Percentiles rank a stretch among this genome's conserved stretches.
Evolutionary conservation across 2,888 invertebrate genomes (phyloP).

Genomic region (Agonopterix heracliana): DNA sequence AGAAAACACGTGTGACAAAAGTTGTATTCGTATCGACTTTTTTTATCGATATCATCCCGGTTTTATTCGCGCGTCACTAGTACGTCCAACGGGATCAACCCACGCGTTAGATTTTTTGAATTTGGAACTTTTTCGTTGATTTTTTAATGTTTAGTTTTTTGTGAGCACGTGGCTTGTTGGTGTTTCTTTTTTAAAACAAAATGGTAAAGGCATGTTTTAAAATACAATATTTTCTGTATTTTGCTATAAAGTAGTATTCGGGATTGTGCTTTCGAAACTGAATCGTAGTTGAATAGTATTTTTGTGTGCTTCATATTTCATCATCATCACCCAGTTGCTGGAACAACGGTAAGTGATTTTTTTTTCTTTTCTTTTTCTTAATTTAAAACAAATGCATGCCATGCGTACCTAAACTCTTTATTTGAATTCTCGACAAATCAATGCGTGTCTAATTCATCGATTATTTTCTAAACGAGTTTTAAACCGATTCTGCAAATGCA

Average conservation of each 20-base stretch:
- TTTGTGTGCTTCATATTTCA: neutral
- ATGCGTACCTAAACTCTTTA: neutral
- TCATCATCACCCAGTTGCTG: neutral
- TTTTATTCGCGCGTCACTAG: constrained; percentile 23
- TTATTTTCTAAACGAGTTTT: no score
- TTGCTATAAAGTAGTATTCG: constrained; percentile 44
- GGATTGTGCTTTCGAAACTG: neutral
- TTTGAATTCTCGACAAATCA: no score
- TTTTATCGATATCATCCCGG: constrained; percentile 22
- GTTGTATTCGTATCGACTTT: constrained; percentile 3
- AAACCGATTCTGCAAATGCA: no score
- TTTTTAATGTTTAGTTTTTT: constrained; percentile 16
- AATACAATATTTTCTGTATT: constrained; percentile 49
- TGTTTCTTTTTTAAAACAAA: constrained; percentile 25
- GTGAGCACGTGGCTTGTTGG: constrained; percentile 24
- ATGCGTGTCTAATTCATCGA: no score
- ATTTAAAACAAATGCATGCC: neutral
- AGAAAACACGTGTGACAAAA: constrained; percentile 23
- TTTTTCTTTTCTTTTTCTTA: neutral
- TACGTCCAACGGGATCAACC: constrained; percentile 19
- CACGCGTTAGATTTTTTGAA: constrained; percentile 14
- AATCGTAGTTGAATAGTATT: neutral
- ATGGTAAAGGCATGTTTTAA: constrained; percentile 38
- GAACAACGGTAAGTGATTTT: neutral
- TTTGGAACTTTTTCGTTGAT: constrained; percentile 3